phyloP scores from a whole-genome alignment of 2,888 invertebrate genomes.

The Drosophila dives region DNA sequence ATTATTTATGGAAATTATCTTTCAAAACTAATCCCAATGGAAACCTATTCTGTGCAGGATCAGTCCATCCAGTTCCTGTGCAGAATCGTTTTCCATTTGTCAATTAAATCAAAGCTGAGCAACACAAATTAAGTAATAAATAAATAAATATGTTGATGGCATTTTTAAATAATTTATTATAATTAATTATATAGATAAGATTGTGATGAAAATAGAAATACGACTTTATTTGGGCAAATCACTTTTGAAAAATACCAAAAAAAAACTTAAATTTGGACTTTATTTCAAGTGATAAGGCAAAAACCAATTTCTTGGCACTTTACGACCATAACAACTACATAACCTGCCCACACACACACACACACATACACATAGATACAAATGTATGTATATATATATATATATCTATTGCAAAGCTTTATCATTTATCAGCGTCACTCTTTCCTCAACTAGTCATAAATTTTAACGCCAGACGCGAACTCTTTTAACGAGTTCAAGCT shows the following conservation, averaged over 20 bases:
- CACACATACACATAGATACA: background rate
- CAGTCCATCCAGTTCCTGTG: background rate
- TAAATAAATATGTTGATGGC: background rate
- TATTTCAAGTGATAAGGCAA: conserved; percentile 19
- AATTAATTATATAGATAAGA: background rate
- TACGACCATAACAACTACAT: conserved; percentile 41
- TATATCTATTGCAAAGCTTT: conserved; percentile 31
- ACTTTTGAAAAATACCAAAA: background rate
- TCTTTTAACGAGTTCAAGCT: conserved; percentile 48
- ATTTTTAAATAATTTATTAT: background rate
- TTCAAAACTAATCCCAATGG: background rate
- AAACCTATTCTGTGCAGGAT: too few relatives aligned
- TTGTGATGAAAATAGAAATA: background rate
- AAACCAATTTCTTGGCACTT: conserved; percentile 29
- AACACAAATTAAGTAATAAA: too few relatives aligned
- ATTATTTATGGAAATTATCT: background rate
- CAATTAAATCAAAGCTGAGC: too few relatives aligned
- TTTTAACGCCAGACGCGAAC: conserved; percentile 55
- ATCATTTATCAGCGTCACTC: conserved; percentile 64
- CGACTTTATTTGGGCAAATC: background rate
- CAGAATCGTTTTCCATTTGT: background rate
- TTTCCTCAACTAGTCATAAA: conserved; percentile 60
- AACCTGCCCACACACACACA: conserved; percentile 24
- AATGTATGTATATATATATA: too few relatives aligned
- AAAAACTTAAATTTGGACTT: background rate